Base-by-base conservation (phyloP, 2,888 invertebrate species). In the Synergus japonicus region DNA sequence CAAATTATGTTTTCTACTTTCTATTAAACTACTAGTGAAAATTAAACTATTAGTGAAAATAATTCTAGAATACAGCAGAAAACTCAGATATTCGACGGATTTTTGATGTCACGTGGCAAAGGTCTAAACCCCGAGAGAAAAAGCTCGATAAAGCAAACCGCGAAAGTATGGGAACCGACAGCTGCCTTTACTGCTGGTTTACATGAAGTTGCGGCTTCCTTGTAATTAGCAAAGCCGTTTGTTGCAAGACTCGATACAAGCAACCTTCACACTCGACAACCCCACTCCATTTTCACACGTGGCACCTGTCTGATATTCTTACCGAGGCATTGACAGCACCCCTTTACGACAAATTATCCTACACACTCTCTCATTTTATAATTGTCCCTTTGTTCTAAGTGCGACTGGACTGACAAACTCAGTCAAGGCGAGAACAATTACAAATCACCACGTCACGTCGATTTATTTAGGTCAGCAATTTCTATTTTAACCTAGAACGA, bases 191-290 rank as follows among this genome's bases (percentile, higher is more conserved):
- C 83, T 87, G 84, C 79, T 78, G 83, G 83, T 88, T 89, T 86
- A 87, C 88, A 83, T 79, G 79, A 84, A 85, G 86, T 84, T 83
- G 87, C 85, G 87, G 88, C 86, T 86, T 88, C 84, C 85, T 83
- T 87, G 88, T 90, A 90, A 91, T 90, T 91, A 90, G 86, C 85
- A 82, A 86, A 85, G 82, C 85, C 83, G 86, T 87, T 86, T 86
- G 85, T 83, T 82, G 85, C 83, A 78, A 80, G 83, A 84, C 82
- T 81, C 84, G 83, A 81, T 79, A 83, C 82, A 81, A 79, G 83
- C 76, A 82, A 81, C 84, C 78, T 78, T 79, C 76, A 69, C 69
- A 79, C 77, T 63, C 49, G 65, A 49, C 69, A 63, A 76, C 79
- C 44, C 73, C 49, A 58, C 80, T 79, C 78, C 79, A 77, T 76